A percentile compares a stretch with the other conserved stretches of the same genome.
phyloP scores from a whole-genome alignment of 2,888 invertebrate genomes.

The Shargacucullia verbasci region DNA sequence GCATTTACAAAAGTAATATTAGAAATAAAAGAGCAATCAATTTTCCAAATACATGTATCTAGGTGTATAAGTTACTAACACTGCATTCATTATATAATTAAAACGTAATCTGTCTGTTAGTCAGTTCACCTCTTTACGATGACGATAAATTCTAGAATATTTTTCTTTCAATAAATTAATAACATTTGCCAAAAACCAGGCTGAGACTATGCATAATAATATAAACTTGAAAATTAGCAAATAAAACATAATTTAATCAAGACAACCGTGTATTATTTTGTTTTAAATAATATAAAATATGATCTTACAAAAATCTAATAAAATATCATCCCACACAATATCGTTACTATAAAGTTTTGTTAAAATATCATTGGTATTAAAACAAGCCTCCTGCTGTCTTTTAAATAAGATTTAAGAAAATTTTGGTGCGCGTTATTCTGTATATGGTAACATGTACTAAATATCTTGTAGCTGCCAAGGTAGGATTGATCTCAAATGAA shows the following conservation, averaged over 20 bases:
- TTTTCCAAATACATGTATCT: conserved; percentile 6
- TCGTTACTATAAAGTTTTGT: conserved; percentile 16
- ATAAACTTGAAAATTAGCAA: conserved; percentile 5
- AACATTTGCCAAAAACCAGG: background rate
- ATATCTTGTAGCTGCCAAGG: too few relatives aligned
- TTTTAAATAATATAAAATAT: conserved; percentile 1
- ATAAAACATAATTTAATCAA: too few relatives aligned
- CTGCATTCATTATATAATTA: conserved; percentile 6
- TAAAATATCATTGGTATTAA: conserved; percentile 21
- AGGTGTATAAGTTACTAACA: background rate
- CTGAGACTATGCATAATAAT: background rate
- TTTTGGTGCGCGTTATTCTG: conserved; percentile 6
- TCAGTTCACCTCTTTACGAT: background rate
- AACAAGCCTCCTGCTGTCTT: conserved; percentile 28
- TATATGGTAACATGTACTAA: background rate
- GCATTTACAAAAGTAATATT: conserved; percentile 2
- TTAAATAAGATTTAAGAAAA: conserved; percentile 6
- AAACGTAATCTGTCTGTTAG: background rate
- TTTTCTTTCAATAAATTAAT: background rate
- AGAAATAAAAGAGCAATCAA: background rate
- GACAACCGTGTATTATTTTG: background rate
- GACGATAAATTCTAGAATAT: background rate
- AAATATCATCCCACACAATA: conserved; percentile 37
- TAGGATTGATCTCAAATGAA: too few relatives aligned
- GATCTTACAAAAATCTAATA: conserved; percentile 11